Conservation (phyloP, 2,113 vertebrate species). For the Pundamilia nyererei region DNA sequence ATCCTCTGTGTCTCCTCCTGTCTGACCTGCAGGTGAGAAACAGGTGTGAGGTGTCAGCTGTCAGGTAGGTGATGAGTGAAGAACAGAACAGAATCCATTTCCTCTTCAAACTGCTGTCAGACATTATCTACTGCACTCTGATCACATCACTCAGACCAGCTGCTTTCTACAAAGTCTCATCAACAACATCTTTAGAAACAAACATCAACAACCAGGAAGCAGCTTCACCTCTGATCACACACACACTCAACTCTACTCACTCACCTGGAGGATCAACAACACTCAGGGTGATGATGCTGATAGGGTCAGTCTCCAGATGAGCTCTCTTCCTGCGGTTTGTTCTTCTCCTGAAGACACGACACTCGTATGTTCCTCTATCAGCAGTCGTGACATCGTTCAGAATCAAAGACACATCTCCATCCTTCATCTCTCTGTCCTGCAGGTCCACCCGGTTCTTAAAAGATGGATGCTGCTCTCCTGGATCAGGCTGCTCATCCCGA, state of each 20-base stretch:
- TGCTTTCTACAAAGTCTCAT: too few relatives aligned
- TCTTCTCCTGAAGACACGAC: background rate
- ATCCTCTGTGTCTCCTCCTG: background rate
- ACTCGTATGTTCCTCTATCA: background rate
- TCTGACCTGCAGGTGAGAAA: background rate
- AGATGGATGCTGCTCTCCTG: rapidly evolving
- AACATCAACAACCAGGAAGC: too few relatives aligned
- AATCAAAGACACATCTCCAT: background rate
- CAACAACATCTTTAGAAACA: too few relatives aligned
- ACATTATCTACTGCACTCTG: too few relatives aligned
- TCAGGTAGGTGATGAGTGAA: background rate
- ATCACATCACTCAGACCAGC: too few relatives aligned
- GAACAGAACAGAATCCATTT: background rate
- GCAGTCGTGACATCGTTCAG: rapidly evolving
- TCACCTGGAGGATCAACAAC: background rate
- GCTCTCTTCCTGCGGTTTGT: background rate
- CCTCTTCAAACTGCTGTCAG: too few relatives aligned
- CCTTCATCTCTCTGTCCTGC: background rate
- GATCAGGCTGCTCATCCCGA: rapidly evolving
- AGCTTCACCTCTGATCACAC: too few relatives aligned
- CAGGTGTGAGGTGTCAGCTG: background rate
- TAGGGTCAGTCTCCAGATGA: rapidly evolving
- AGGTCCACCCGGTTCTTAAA: background rate
- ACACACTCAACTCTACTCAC: background rate
- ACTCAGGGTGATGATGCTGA: rapidly evolving